Conservation (phyloP, 2,888 invertebrate species). For the Trichopria drosophilae region DNA sequence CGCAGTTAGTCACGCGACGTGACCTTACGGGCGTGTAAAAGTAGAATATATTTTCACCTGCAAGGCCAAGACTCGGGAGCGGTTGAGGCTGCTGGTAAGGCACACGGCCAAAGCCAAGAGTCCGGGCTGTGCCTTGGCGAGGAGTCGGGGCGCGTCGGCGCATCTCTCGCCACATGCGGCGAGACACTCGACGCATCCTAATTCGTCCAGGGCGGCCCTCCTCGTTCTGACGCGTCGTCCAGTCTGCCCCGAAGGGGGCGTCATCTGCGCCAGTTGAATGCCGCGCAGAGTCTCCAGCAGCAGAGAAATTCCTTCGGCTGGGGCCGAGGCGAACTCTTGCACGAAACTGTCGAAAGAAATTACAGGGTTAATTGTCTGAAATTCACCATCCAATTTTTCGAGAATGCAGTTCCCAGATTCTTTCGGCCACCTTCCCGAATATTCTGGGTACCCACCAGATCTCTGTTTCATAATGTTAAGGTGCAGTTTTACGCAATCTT, state of each 20-base stretch:
- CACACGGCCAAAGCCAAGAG: constrained; percentile 83
- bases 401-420: background rate
- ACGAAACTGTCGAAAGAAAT: constrained; percentile 91
- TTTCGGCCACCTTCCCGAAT: too few relatives aligned
- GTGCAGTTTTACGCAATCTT: too few relatives aligned
- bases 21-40: too few relatives aligned
- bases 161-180: constrained; percentile 79
- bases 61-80: constrained; percentile 80
- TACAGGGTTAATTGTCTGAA: too few relatives aligned
- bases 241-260: constrained; percentile 58
- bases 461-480: too few relatives aligned
- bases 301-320: constrained; percentile 83
- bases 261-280: constrained; percentile 79
- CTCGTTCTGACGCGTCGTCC: constrained; percentile 57
- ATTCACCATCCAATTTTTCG: too few relatives aligned
- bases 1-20: too few relatives aligned
- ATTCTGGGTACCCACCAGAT: too few relatives aligned
- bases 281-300: constrained; percentile 83
- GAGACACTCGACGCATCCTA: constrained; percentile 86
- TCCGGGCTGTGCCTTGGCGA: constrained; percentile 78
- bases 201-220: constrained; percentile 80
- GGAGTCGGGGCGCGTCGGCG: constrained; percentile 75
- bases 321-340: constrained; percentile 87
- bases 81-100: constrained; percentile 85
- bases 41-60: too few relatives aligned